phyloP scores from a whole-genome alignment of 2,888 invertebrate species.

The Blera fallax region DNA sequence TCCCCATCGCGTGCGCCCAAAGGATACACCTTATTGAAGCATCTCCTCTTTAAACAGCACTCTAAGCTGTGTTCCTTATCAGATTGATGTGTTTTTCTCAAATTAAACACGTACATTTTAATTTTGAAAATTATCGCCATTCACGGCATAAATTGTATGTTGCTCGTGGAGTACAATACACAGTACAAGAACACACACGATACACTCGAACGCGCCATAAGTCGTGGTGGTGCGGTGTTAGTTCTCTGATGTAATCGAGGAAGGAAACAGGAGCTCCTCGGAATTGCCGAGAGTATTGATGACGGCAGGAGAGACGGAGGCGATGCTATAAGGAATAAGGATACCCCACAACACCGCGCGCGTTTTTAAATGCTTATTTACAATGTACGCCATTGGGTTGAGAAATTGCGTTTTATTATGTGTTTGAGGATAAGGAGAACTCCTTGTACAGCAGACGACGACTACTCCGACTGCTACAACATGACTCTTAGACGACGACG shows the following conservation, averaged over 20 bases:
- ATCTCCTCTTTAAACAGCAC: constrained; percentile 67
- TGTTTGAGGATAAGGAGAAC: constrained; percentile 62
- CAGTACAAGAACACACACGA: constrained; percentile 50
- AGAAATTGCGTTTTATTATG: constrained; percentile 72
- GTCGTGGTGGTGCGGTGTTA: constrained; percentile 11
- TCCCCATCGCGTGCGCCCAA: neutral
- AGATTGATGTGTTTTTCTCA: constrained; percentile 73
- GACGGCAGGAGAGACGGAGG: neutral
- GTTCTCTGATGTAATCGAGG: constrained; percentile 61
- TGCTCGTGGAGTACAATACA: constrained; percentile 34
- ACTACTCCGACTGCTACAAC: neutral
- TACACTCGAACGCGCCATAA: constrained; percentile 29
- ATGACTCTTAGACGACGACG: constrained; percentile 7
- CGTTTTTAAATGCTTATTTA: constrained; percentile 70
- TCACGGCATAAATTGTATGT: constrained; percentile 66
- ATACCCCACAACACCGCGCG: neutral
- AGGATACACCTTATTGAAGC: constrained; percentile 61
- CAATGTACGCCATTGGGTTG: constrained; percentile 69
- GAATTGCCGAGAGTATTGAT: constrained; percentile 64
- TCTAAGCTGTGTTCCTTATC: constrained; percentile 60
- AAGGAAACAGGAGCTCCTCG: constrained; percentile 63
- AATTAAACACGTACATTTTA: constrained; percentile 73
- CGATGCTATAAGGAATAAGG: too few relatives aligned
- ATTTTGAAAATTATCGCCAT: constrained; percentile 73
- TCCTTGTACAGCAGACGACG: constrained; percentile 23